Evolutionary conservation across 2,113 vertebrate genomes (phyloP), one percentile per base, ranked within the genome.

Genomic region (Ellobius talpinus): DNA sequence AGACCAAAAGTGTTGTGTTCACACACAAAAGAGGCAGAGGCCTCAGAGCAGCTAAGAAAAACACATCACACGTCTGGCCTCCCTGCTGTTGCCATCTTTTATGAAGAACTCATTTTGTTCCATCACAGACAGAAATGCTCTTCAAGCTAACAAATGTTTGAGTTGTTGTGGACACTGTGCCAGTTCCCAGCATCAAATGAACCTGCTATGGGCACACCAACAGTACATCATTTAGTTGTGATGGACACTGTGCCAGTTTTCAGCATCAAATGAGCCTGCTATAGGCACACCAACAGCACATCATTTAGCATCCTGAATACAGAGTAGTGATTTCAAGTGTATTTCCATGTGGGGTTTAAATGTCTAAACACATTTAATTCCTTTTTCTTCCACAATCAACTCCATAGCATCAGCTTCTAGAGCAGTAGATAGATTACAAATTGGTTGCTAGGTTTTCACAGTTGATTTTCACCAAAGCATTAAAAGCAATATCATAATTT

Each of bases 271-370:
- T 36, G n/a, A 81, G 63, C 14, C 31, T 91, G 58, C 72, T 24
- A 42, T 7, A 31, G 31, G 16, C 33, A 87, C 61, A 52, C 79
- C 61, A 96, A 86, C 42, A 65, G 87, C 66, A 26, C 7, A 45
- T 95, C 19, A 66, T 68, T 89, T 93, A 66, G 63, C 55, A 74
- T 65, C 13, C 29, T 96, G 47, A 63, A 87, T 39, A 82, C 23
- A 94, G 85, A 93, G 90, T 63, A 70, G 50, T 76, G 33, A 87
- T 45, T 91, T 92, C 70, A 95, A 93, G 45, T 65, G 26, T 87
- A 50, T 31, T 87, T 10, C 61, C 31, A 79, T 7, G 77, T 90
- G 84, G 55, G 39, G 77, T 91, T 95, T 96, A 84, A 82, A 87
- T 87, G 24, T 72, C 66, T 89, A 84, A 95, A 63, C n/a, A 47